phyloP scores from a whole-genome alignment of 64 coral and sea anemone genomes.

The Orbicella faveolata region DNA sequence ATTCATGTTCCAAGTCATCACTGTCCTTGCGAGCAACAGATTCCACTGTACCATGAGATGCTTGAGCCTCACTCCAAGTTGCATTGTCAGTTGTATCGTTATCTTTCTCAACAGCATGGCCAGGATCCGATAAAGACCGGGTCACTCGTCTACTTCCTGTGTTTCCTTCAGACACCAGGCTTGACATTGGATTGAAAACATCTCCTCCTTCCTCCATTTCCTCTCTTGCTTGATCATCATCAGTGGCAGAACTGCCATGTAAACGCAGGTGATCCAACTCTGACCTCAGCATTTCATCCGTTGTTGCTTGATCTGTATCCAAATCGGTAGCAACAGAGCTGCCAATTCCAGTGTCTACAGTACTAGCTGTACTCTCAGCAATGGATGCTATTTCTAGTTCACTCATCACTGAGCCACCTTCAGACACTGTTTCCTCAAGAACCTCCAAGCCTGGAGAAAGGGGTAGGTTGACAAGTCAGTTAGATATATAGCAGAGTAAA shows the following conservation, averaged over 20 bases:
- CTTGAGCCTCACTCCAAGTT: conserved; percentile 3
- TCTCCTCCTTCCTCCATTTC: conserved; percentile 21
- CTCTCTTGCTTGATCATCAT: not conserved
- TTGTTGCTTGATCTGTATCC: conserved; percentile 28
- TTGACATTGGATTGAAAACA: not conserved
- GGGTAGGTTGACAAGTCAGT: not conserved
- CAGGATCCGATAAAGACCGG: conserved; percentile 60
- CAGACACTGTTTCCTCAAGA: conserved; percentile 5
- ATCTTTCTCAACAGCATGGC: conserved; percentile 10
- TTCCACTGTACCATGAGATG: conserved; percentile 4
- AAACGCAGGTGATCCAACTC: conserved; percentile 38
- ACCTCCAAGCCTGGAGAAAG: not conserved
- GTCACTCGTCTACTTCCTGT: not conserved
- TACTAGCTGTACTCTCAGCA: conserved; percentile 30
- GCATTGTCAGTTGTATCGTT: not conserved
- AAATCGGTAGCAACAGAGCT: conserved; percentile 31
- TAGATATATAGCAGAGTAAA: too few relatives aligned
- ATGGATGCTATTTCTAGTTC: conserved; percentile 21
- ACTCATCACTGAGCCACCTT: not conserved
- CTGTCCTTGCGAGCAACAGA: conserved; percentile 38
- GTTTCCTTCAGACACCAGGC: not conserved
- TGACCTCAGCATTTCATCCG: conserved; percentile 42
- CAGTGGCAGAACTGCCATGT: not conserved
- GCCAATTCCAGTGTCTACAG: conserved; percentile 27
- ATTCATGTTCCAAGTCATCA: conserved; percentile 42